Evolutionary conservation across 2,888 invertebrate species (phyloP).

Genomic region (Synergus japonicus): DNA sequence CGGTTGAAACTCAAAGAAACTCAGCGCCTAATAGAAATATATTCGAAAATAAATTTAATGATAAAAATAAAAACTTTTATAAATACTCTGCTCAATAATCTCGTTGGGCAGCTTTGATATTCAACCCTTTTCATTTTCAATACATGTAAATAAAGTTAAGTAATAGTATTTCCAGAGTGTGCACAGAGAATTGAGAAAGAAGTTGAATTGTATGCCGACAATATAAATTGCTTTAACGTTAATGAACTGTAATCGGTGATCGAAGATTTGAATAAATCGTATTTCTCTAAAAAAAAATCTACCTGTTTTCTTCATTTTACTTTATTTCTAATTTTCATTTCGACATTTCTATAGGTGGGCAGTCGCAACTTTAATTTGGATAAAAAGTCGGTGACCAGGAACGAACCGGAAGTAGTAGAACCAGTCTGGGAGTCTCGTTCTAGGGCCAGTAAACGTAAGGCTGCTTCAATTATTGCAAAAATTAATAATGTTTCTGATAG

Average conservation of each 20-base stretch:
- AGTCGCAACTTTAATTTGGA: slow-evolving; percentile 60
- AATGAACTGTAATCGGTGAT: slow-evolving; percentile 57
- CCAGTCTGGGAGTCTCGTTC: slow-evolving; percentile 48
- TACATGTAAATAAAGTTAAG: slow-evolving; percentile 48
- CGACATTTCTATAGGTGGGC: slow-evolving; percentile 66
- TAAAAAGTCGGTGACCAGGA: slow-evolving; percentile 54
- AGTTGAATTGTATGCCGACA: slow-evolving; percentile 10
- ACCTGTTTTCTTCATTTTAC: slow-evolving; percentile 60
- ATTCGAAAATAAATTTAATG: background rate
- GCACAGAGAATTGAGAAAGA: background rate
- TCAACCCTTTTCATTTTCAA: slow-evolving; percentile 46
- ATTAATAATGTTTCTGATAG: slow-evolving; percentile 47
- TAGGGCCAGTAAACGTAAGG: slow-evolving; percentile 61
- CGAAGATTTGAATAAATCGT: slow-evolving; percentile 66
- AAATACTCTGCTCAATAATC: background rate
- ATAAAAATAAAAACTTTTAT: background rate
- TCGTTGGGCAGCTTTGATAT: slow-evolving; percentile 13
- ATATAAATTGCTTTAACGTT: background rate
- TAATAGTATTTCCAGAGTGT: slow-evolving; percentile 49
- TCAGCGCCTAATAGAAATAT: background rate
- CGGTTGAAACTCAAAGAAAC: slow-evolving; percentile 11
- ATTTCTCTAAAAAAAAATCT: slow-evolving; percentile 63
- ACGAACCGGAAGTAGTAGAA: slow-evolving; percentile 48
- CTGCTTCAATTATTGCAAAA: slow-evolving; percentile 43
- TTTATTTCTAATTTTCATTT: slow-evolving; percentile 63